Evolutionary conservation across 1,140 invertebrate genomes (phyloP).

Genomic region (Caenorhabditis latens): DNA sequence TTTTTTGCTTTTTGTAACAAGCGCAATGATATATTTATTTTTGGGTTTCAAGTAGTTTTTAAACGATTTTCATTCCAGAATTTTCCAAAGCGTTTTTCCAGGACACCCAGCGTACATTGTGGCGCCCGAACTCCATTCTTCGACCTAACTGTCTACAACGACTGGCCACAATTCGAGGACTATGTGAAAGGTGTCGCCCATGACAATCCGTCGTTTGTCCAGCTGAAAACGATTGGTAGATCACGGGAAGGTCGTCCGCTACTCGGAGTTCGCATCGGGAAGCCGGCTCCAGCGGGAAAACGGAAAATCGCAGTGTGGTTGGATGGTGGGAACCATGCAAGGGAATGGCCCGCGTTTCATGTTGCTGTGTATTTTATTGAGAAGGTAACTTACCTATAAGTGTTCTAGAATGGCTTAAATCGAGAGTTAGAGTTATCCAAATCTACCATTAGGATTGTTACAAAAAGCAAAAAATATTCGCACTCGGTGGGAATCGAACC

Average conservation of each 20-base stretch:
- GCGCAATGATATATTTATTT: too few relatives aligned
- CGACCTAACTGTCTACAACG: constrained; percentile 68
- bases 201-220: constrained; percentile 69
- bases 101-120: neutral
- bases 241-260: constrained; percentile 68
- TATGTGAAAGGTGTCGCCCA: constrained; percentile 69
- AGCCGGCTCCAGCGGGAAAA: neutral
- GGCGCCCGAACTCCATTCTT: constrained; percentile 52
- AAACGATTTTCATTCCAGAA: too few relatives aligned
- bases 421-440: too few relatives aligned
- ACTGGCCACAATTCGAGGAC: constrained; percentile 71
- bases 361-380: constrained; percentile 74
- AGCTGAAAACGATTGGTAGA: constrained; percentile 67
- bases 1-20: too few relatives aligned
- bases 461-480: too few relatives aligned
- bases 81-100: neutral
- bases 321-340: constrained; percentile 75
- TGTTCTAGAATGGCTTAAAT: too few relatives aligned
- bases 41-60: too few relatives aligned
- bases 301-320: constrained; percentile 74
- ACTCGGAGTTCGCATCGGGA: constrained; percentile 62
- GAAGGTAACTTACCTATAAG: too few relatives aligned
- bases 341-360: constrained; percentile 76
- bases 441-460: too few relatives aligned
- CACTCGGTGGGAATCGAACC: too few relatives aligned